Evolutionary conservation across 92 coral and sea anemone species (phyloP).

Genomic region (Ricordea florida): DNA sequence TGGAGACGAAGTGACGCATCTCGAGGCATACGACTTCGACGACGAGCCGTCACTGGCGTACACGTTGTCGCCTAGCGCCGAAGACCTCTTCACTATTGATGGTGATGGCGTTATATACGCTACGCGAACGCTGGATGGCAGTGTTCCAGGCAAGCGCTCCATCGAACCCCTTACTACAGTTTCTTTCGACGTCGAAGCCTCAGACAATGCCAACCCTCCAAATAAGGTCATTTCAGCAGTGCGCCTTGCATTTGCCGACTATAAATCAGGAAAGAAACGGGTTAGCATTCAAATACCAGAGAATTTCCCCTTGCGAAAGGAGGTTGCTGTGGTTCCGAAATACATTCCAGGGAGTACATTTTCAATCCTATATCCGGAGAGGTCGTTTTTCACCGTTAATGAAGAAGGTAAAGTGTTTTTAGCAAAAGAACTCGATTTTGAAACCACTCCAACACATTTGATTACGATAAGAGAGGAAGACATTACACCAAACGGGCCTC

Average conservation of each 20-base stretch:
- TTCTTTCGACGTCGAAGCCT: constrained; percentile 51
- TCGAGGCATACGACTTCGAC: constrained; percentile 72
- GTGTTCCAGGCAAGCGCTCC: constrained; percentile 12
- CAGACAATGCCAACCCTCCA: constrained; percentile 64
- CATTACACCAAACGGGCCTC: constrained; percentile 20
- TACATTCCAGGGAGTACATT: constrained; percentile 62
- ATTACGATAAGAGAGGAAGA: constrained; percentile 62
- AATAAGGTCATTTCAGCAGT: constrained; percentile 53
- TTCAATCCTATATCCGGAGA: constrained; percentile 59
- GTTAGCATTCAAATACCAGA: constrained; percentile 50
- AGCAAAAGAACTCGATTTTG: constrained; percentile 61
- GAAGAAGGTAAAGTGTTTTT: constrained; percentile 47
- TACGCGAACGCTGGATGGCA: constrained; percentile 25
- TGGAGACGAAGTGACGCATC: constrained; percentile 48
- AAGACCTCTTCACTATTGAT: constrained; percentile 53
- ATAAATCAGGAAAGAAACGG: constrained; percentile 44
- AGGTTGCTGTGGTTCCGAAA: constrained; percentile 54
- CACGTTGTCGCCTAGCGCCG: constrained; percentile 53
- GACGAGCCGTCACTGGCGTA: constrained; percentile 51
- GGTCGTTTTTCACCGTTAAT: constrained; percentile 65
- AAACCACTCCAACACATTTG: constrained; percentile 42
- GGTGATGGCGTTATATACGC: constrained; percentile 55
- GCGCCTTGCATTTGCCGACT: constrained; percentile 46
- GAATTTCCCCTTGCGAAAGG: constrained; percentile 37
- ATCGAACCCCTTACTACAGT: constrained; percentile 31